Conservation (phyloP, 2,113 vertebrate genomes). For the Datnioides undecimradiatus region DNA sequence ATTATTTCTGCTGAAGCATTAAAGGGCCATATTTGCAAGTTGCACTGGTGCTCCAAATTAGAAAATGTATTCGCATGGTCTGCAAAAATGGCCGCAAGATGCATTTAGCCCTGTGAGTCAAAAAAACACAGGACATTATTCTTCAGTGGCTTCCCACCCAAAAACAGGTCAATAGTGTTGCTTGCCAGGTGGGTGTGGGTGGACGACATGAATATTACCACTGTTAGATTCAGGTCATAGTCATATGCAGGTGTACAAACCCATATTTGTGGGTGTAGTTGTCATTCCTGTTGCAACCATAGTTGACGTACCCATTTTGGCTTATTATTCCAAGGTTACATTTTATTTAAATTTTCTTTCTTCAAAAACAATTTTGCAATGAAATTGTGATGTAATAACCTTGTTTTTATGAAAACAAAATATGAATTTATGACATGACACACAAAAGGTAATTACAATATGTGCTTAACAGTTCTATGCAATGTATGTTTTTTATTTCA, state of each 20-base stretch:
- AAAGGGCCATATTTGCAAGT: no score
- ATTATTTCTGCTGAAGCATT: no score
- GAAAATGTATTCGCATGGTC: no score
- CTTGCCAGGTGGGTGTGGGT: not conserved
- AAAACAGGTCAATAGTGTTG: not conserved
- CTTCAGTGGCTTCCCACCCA: constrained; percentile 6
- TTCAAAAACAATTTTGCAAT: not conserved
- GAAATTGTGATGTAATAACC: not conserved
- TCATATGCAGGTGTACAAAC: not conserved
- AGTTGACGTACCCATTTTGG: constrained; percentile 2
- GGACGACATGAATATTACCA: no score
- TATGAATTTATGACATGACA: not conserved
- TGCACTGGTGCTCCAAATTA: no score
- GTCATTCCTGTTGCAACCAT: not conserved
- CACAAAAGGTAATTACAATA: not conserved
- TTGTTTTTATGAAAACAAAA: no score
- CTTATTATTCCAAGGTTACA: not conserved
- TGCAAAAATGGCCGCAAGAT: no score
- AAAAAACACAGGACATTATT: not conserved
- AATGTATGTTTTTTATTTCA: not conserved
- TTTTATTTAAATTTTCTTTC: not conserved
- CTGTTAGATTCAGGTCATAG: no score
- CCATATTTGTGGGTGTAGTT: not conserved
- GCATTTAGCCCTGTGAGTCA: no score
- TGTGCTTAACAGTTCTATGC: not conserved